A percentile compares a stretch with the other conserved stretches of the same genome.
Evolutionary conservation across 2,888 invertebrate species (phyloP).

Genomic region (Drosophila tripunctata): DNA sequence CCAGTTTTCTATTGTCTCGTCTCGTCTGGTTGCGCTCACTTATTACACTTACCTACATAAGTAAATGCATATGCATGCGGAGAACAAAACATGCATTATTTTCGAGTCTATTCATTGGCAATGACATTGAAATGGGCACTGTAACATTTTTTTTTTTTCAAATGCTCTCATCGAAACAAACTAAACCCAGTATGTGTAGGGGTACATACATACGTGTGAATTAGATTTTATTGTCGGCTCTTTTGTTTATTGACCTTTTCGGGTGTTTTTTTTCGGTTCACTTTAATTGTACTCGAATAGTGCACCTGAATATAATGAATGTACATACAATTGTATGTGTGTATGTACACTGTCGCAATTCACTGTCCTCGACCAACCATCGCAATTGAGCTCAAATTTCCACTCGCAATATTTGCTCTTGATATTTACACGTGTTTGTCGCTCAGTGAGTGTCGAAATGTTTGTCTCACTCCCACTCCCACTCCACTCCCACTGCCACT

Average conservation of each 20-base stretch:
- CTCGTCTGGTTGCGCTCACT: slow-evolving; percentile 47
- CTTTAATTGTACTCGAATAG: slow-evolving; percentile 36
- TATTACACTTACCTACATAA: slow-evolving; percentile 41
- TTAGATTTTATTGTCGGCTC: slow-evolving; percentile 53
- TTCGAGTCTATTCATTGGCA: slow-evolving; percentile 64
- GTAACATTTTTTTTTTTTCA: slow-evolving; percentile 36
- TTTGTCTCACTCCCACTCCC: not conserved
- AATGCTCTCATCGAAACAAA: slow-evolving; percentile 35
- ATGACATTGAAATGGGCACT: slow-evolving; percentile 75
- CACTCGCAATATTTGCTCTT: slow-evolving; percentile 51
- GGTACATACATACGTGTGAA: slow-evolving; percentile 63
- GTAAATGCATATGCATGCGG: slow-evolving; percentile 14
- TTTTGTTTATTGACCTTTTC: slow-evolving; percentile 72
- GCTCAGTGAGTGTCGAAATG: slow-evolving; percentile 1
- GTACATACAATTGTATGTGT: not conserved
- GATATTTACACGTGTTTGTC: slow-evolving; percentile 61
- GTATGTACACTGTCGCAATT: slow-evolving; percentile 26
- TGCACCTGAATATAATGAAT: slow-evolving; percentile 10
- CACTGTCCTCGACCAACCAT: too few relatives aligned
- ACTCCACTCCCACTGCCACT: not conserved
- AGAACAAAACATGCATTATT: slow-evolving; percentile 22
- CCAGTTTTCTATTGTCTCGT: slow-evolving; percentile 62
- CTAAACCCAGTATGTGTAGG: too few relatives aligned
- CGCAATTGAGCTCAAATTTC: slow-evolving; percentile 38
- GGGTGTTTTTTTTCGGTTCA: slow-evolving; percentile 8